A percentile compares a stretch with the other conserved stretches of the same genome.
Conservation (phyloP, 2,888 invertebrate species). For the Dioctria linearis region DNA sequence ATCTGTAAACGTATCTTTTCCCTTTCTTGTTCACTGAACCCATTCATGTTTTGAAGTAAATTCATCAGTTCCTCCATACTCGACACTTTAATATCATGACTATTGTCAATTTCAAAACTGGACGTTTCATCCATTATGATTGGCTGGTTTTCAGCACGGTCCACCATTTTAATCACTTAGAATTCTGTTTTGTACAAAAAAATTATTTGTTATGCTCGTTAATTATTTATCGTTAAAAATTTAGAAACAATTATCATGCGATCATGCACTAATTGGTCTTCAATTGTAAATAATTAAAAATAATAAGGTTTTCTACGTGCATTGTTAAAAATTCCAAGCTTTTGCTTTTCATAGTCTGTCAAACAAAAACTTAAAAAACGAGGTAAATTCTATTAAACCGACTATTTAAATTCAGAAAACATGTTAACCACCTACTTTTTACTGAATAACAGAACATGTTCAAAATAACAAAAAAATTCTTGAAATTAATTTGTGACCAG, state of each 20-base stretch:
- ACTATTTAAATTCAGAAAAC: too few species aligned
- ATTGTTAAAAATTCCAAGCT: too few species aligned
- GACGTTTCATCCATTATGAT: conserved; percentile 22
- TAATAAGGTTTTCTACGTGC: too few species aligned
- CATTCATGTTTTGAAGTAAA: conserved; percentile 74
- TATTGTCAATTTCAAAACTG: conserved; percentile 59
- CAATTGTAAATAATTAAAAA: neutral
- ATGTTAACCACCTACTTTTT: too few species aligned
- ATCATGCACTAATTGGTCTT: conserved; percentile 40
- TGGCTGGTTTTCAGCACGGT: conserved; percentile 2
- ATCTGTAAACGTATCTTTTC: conserved; percentile 74
- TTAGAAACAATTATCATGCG: neutral
- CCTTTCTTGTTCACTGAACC: conserved; percentile 76
- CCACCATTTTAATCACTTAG: conserved; percentile 22
- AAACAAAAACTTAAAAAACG: too few species aligned
- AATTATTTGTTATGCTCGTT: too few species aligned
- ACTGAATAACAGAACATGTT: too few species aligned
- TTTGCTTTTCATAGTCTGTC: too few species aligned
- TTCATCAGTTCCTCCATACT: conserved; percentile 74
- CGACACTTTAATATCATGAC: conserved; percentile 71
- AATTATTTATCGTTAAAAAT: neutral
- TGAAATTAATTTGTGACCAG: too few species aligned
- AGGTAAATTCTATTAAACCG: too few species aligned
- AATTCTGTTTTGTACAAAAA: neutral
- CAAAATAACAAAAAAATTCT: too few species aligned